These are phyloP conservation scores for Pomacea maculata DNA, from an alignment of 1,140 invertebrate genomes.

Conservation along the genomic window DNA sequence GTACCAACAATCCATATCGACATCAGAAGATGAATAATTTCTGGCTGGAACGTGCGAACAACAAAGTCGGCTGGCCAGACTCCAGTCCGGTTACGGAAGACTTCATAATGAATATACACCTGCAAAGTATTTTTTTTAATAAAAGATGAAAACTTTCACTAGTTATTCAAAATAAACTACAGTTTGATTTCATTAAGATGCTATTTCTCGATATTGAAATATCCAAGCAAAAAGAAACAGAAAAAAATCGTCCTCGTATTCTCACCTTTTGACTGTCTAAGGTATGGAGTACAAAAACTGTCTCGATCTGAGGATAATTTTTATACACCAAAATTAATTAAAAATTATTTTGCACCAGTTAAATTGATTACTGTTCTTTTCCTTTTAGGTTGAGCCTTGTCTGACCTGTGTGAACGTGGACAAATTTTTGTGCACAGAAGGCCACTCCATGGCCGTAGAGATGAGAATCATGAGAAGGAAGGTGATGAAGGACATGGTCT, in stretches of 20 bases:
- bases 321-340: too few relatives aligned
- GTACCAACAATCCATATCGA: constrained; percentile 55
- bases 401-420: constrained; percentile 20
- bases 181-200: not conserved
- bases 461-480: constrained; percentile 73
- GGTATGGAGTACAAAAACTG: too few relatives aligned
- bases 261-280: not conserved
- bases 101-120: constrained; percentile 22
- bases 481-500: constrained; percentile 71
- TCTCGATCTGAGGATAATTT: too few relatives aligned
- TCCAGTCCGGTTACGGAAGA: constrained; percentile 16
- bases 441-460: constrained; percentile 47
- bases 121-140: not conserved
- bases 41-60: constrained; percentile 45
- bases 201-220: not conserved
- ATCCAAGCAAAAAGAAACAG: not conserved
- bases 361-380: not conserved
- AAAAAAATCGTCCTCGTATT: not conserved
- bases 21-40: constrained; percentile 49
- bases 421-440: constrained; percentile 29
- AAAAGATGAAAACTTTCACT: not conserved
- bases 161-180: not conserved
- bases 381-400: too few relatives aligned
- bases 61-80: constrained; percentile 43
- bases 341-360: not conserved